phyloP scores from a whole-genome alignment of 2,797 vertebrate genomes.

The Sternotherus odoratus region DNA sequence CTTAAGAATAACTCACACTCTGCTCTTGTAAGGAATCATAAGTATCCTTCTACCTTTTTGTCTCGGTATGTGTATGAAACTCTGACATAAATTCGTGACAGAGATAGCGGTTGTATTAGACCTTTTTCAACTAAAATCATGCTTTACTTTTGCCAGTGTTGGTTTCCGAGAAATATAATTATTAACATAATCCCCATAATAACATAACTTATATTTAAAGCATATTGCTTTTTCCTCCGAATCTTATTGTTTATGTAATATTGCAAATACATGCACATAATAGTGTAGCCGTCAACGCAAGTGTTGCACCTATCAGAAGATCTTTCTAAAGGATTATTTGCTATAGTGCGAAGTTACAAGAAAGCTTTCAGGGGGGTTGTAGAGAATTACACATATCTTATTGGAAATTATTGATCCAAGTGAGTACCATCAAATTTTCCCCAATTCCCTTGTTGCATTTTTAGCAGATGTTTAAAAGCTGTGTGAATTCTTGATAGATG shows the following conservation, averaged over 20 bases:
- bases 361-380: background rate
- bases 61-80: background rate
- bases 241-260: background rate
- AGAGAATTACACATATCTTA: background rate
- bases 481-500: background rate
- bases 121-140: conserved; percentile 8
- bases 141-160: background rate
- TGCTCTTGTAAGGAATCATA: background rate
- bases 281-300: background rate
- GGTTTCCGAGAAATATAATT: background rate
- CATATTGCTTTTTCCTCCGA: background rate
- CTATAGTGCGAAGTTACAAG: background rate
- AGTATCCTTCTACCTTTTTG: background rate
- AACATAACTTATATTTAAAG: background rate
- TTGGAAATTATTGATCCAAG: background rate
- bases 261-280: background rate
- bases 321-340: background rate
- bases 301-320: background rate
- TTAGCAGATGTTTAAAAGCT: background rate
- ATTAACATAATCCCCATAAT: background rate
- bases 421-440: background rate
- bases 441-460: background rate
- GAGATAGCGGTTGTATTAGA: background rate
- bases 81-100: background rate
- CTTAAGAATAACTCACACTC: background rate